Percentiles rank a stretch among this genome's conserved stretches.
These are phyloP conservation scores for Pogoniulus pusillus DNA, from an alignment of 2,797 vertebrate species.

Conservation along the genomic window DNA sequence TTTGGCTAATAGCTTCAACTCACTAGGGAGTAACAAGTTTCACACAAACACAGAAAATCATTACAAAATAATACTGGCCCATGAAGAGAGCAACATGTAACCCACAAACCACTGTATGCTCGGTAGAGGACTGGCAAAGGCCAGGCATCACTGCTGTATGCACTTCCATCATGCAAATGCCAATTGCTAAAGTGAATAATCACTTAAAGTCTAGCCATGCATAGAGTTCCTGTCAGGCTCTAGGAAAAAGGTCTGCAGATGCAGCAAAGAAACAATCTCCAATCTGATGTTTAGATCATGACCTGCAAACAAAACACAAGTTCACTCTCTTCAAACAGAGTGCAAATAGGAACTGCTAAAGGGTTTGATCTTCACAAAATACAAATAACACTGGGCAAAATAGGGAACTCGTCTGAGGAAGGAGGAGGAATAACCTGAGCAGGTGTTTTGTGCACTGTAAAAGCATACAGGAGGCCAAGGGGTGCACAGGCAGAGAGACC, in stretches of 20 bases:
- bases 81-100: not conserved
- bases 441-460: not conserved
- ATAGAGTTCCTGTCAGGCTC: not conserved
- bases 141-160: not conserved
- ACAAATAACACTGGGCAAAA: not conserved
- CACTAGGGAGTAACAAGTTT: not conserved
- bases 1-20: not conserved
- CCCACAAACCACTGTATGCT: not conserved
- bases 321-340: not conserved
- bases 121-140: not conserved
- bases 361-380: not conserved
- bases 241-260: not conserved
- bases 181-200: not conserved
- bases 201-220: not conserved
- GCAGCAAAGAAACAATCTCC: not conserved
- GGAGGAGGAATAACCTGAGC: not conserved
- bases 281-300: not conserved
- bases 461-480: not conserved
- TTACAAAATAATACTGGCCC: not conserved
- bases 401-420: not conserved
- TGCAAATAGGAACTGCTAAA: not conserved
- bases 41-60: not conserved
- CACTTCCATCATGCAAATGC: not conserved
- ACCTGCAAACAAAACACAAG: not conserved
- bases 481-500: not conserved